These are phyloP conservation scores for Tokudaia muenninki DNA, from an alignment of 2,797 vertebrate genomes.

Conservation along the genomic window DNA sequence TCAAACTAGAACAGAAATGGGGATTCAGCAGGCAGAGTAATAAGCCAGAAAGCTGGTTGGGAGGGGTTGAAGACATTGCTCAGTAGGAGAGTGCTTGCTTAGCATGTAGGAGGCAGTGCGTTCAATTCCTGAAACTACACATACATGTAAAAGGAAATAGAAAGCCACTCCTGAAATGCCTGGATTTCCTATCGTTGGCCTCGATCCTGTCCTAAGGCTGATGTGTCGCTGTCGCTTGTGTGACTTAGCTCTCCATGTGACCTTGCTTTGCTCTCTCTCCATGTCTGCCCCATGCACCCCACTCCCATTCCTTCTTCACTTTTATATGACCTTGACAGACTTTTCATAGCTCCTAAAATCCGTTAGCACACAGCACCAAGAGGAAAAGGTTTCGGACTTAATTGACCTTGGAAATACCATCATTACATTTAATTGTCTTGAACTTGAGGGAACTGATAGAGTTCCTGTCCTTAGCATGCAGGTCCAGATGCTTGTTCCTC, in stretches of 20 bases:
- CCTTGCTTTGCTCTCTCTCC: background rate
- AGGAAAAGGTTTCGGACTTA: constrained; percentile 56
- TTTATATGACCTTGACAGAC: background rate
- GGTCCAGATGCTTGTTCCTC: background rate
- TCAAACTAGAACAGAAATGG: constrained; percentile 32
- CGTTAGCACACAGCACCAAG: constrained; percentile 12
- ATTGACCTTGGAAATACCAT: constrained; percentile 26
- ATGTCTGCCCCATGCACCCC: background rate
- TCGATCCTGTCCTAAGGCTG: background rate
- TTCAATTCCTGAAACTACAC: background rate
- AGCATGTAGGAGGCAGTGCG: background rate
- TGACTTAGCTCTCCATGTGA: background rate
- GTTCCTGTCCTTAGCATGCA: background rate
- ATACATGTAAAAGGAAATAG: background rate
- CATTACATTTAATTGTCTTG: constrained; percentile 42
- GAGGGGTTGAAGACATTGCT: background rate
- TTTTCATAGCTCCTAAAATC: constrained; percentile 52
- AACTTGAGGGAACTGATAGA: background rate
- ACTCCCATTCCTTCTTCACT: background rate
- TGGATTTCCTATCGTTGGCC: background rate
- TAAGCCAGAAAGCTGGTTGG: constrained; percentile 17
- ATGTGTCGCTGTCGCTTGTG: background rate
- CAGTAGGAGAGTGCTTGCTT: background rate
- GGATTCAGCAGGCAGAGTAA: constrained; percentile 15
- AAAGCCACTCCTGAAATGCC: background rate